Conservation (phyloP, 2,113 vertebrate genomes). For the Myotis lucifugus region DNA sequence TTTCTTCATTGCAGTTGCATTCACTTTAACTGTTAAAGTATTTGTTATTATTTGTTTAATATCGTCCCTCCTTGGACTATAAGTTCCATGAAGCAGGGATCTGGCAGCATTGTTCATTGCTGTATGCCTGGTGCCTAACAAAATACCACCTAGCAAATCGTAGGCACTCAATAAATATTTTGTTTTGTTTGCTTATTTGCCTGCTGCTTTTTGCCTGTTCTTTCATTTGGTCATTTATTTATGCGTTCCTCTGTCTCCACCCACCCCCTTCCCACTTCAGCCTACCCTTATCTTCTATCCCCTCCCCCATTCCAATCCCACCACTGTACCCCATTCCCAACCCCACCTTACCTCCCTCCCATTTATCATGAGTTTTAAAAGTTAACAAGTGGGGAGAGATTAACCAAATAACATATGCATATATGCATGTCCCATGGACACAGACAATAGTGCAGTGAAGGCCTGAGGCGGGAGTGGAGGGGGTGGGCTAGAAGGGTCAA, state of each 20-base stretch:
- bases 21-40: neutral
- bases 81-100: neutral
- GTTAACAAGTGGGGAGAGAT: neutral
- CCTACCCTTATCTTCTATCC: neutral
- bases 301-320: too few species aligned
- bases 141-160: neutral
- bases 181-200: neutral
- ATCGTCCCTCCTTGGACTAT: neutral
- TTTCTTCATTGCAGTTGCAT: neutral
- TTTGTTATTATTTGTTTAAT: slow-evolving; percentile 21
- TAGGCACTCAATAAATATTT: neutral
- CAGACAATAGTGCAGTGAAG: too few species aligned
- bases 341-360: neutral
- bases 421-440: too few species aligned
- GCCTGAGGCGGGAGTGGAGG: too few species aligned
- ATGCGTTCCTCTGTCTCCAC: neutral
- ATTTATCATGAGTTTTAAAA: neutral
- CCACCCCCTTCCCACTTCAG: neutral
- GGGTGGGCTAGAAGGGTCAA: too few species aligned
- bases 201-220: neutral
- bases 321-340: neutral
- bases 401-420: too few species aligned
- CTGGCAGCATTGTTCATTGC: neutral
- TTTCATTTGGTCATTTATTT: neutral
- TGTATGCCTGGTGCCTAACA: neutral